These are phyloP conservation scores for Steinernema feltiae DNA, from an alignment of 1,140 invertebrate genomes.

Conservation along the genomic window DNA sequence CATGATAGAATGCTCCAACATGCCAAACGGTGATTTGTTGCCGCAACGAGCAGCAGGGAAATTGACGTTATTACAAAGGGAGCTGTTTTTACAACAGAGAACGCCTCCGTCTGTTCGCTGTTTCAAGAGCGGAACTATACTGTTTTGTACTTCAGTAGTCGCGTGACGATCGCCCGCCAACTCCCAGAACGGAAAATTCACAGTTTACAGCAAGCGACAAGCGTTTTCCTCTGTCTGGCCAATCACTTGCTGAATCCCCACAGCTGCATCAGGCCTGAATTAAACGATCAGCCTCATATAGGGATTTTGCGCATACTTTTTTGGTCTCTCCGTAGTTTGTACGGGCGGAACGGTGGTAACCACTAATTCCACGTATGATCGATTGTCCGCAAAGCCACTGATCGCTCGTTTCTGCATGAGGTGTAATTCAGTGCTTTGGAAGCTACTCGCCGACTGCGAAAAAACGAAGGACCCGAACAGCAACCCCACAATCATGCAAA, in stretches of 20 bases:
- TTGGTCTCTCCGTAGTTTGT: neutral
- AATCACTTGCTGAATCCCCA: neutral
- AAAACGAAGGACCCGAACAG: neutral
- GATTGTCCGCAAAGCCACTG: neutral
- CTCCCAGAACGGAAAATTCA: neutral
- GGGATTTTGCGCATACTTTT: neutral
- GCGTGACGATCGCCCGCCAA: neutral
- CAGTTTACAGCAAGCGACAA: neutral
- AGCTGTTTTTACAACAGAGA: neutral
- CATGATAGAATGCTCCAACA: too few relatives aligned
- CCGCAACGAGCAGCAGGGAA: too few relatives aligned
- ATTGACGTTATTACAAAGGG: too few relatives aligned
- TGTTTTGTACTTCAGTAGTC: neutral
- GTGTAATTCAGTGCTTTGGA: neutral
- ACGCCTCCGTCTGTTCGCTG: too few relatives aligned
- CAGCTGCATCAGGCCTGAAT: neutral
- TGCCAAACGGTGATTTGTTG: too few relatives aligned
- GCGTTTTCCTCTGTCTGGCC: neutral
- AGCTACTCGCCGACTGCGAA: neutral
- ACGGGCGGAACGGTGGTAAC: neutral
- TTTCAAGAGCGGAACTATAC: too few relatives aligned
- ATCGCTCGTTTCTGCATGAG: neutral
- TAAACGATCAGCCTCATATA: neutral
- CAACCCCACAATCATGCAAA: neutral
- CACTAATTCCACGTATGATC: neutral